Evolutionary conservation across 2,797 vertebrate species (phyloP).

Genomic region (Enteromius argenteus): DNA sequence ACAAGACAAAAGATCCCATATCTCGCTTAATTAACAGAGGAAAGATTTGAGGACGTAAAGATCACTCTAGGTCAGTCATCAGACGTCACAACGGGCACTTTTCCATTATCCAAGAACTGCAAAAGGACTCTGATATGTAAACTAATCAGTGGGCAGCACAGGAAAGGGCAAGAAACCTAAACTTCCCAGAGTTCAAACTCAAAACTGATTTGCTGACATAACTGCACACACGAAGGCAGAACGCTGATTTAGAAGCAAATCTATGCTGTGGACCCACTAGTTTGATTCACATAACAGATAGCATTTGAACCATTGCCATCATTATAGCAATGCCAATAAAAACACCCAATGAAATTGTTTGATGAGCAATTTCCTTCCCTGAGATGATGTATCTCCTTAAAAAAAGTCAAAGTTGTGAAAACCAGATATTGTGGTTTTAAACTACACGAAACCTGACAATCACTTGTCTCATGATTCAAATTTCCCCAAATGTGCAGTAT

Average conservation of each 20-base stretch:
- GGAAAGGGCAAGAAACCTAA: conserved; percentile 7
- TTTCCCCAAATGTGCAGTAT: neutral
- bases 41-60: neutral
- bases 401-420: too few relatives aligned
- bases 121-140: neutral
- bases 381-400: neutral
- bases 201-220: conserved; percentile 9
- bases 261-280: neutral
- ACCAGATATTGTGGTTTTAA: neutral
- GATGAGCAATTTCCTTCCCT: neutral
- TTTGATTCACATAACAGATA: neutral
- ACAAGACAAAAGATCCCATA: neutral
- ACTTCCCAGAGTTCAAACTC: conserved; percentile 12
- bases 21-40: neutral
- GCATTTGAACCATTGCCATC: neutral
- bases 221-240: neutral
- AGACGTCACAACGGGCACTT: neutral
- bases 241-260: neutral
- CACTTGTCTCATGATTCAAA: neutral
- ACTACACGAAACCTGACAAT: neutral
- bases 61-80: neutral
- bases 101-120: neutral
- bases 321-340: neutral
- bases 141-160: conserved; percentile 3
- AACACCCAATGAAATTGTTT: neutral